Conservation (phyloP, 2,888 invertebrate species). For the Yponomeuta malinellus region DNA sequence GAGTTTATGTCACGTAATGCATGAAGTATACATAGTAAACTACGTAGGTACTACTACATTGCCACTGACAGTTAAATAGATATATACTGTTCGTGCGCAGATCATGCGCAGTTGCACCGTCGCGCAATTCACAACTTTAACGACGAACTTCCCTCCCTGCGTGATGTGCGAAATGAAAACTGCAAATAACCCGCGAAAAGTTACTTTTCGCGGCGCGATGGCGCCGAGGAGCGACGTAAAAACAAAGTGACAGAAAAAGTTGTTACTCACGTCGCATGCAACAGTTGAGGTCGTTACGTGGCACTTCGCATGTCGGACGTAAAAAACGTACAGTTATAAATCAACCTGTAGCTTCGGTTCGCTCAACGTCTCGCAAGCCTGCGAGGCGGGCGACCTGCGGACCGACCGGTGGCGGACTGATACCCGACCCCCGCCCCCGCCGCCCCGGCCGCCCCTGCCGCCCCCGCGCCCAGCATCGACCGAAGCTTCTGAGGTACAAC, state of each 20-base stretch:
- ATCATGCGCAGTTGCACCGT: constrained; percentile 49
- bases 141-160: constrained; percentile 30
- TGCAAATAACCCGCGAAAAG: constrained; percentile 23
- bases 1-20: no score
- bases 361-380: background rate
- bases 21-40: no score
- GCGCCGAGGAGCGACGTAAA: no score
- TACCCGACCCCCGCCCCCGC: constrained; percentile 2
- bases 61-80: constrained; percentile 22
- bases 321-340: constrained; percentile 2
- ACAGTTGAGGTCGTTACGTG: constrained; percentile 1
- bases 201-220: no score
- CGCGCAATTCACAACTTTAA: constrained; percentile 37
- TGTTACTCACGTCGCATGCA: constrained; percentile 2
- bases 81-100: constrained; percentile 57
- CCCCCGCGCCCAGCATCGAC: constrained; percentile 13
- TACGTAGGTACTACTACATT: background rate
- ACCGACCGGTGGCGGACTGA: constrained; percentile 8
- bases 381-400: constrained; percentile 12
- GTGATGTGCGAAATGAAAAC: background rate
- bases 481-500: constrained; percentile 25
- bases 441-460: background rate
- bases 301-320: constrained; percentile 6
- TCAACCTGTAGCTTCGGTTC: constrained; percentile 13
- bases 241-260: background rate